Evolutionary conservation across 2,797 vertebrate species (phyloP).

Genomic region (Petrocephalus sullivani): DNA sequence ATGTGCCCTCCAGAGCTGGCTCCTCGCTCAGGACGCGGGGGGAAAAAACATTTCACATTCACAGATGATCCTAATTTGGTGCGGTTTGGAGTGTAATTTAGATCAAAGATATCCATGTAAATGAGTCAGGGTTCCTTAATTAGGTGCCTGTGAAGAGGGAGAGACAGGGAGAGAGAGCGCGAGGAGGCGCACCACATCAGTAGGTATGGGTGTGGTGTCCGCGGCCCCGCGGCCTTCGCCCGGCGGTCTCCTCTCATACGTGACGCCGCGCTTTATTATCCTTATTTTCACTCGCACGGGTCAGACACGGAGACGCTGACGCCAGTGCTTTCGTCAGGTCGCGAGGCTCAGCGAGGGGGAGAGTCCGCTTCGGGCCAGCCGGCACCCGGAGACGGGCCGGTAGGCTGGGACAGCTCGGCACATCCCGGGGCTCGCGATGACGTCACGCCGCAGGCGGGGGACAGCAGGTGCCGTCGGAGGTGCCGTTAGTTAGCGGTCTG

Average conservation of each 20-base stretch:
- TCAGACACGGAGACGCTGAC: slow-evolving; percentile 72
- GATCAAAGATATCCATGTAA: slow-evolving; percentile 99
- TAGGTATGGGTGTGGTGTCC: slow-evolving; percentile 83
- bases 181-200: slow-evolving; percentile 80
- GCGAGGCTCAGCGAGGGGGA: slow-evolving; percentile 81
- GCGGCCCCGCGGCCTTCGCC: slow-evolving; percentile 65
- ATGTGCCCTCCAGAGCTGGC: slow-evolving; percentile 88
- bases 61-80: slow-evolving; percentile 99
- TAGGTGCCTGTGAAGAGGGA: slow-evolving; percentile 80
- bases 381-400: slow-evolving; percentile 69
- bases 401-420: slow-evolving; percentile 61
- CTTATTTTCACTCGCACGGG: slow-evolving; percentile 48
- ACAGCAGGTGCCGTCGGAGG: slow-evolving; percentile 3
- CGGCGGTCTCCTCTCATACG: slow-evolving; percentile 54
- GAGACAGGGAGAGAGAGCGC: slow-evolving; percentile 34
- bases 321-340: slow-evolving; percentile 67
- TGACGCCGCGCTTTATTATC: slow-evolving; percentile 31
- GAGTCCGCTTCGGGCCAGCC: slow-evolving; percentile 77
- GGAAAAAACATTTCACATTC: slow-evolving; percentile 73
- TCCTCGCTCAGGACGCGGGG: slow-evolving; percentile 66
- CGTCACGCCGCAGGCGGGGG: neutral
- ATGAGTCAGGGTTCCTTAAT: slow-evolving; percentile 99
- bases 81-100: slow-evolving; percentile 99
- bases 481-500: slow-evolving; percentile 32
- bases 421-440: slow-evolving; percentile 44